Base-by-base conservation (phyloP, 2,797 vertebrate genomes). In the Manis pentadactyla region DNA sequence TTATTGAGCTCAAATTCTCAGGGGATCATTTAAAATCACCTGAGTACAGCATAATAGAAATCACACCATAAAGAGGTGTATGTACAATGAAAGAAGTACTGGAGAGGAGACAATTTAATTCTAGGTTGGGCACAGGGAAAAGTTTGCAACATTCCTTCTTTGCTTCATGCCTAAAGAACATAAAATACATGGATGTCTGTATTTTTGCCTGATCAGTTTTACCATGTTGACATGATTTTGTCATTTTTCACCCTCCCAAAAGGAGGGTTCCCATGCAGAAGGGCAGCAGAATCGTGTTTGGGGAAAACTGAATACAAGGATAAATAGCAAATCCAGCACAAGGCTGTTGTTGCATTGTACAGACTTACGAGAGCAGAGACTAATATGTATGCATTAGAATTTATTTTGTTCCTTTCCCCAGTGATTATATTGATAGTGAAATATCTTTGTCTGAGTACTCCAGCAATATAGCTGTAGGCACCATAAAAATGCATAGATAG, bases 391-490 rank as follows among this genome's bases (percentile, higher is more conserved):
- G 49, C 71, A 53, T 77, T 79, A 85, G 86, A 78, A 87, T 88
- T 95, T 96, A 66, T 93, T 95, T 96, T 90, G 85, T 92, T 92
- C 82, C 93, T 93, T 95, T 94, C 93, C 92, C 94, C 57, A 53
- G 97, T 83, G 90, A 90, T 94, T 91, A 74, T 87, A 87, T 73
- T 74, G 87, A 88, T 79, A 90, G 93, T 69, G 77, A 89, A 90
- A 90, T 96, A 75, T 94, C 93, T 96, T 89, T 78, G 84, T 96
- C 95, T 92, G 96, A 97, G 89, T 37, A 92, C 77, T 84, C 49
- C 63, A 46, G 89, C 66, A 51, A 37, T 83, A 85, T 88, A 90
- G 85, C 81, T 55, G 21, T 79, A 82, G 91, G 94, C 31, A 18
- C 95, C 94, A 90, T 94, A 73, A 97, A 96, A 95, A 90, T 95